Evolutionary conservation across 1,140 invertebrate genomes (phyloP), one percentile per base, ranked within the genome.

Genomic region (Polypedilum pembai): DNA sequence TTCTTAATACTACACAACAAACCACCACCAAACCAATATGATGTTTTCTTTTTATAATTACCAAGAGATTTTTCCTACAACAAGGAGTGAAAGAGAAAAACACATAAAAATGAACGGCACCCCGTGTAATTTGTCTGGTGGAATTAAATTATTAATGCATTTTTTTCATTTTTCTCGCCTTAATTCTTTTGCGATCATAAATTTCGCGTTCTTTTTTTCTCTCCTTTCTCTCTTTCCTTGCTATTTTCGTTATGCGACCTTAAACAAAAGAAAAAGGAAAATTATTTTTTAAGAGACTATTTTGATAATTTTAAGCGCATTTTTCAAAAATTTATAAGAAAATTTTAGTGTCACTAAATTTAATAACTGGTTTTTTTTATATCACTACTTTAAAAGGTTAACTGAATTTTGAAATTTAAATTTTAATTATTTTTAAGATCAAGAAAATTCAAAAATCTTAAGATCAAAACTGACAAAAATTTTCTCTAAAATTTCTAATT

Each of bases 61-160:
- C 65, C 65, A 69, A 69, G 65, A 69, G 65, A 69, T 18, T 69
- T 69, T 69, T 21, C 45, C n/a, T 56, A 15, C 10, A 15, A 18
- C 12, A 69, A 69, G 7, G 12, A 18, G 65, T n/a, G n/a, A n/a
- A n/a, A 69, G 17, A 56, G n/a, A 56, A 56, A n/a, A 56, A n/a
- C 45, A 56, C 45, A 56, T 56, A 56, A 56, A 56, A 56, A 33
- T 33, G 45, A 56, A 56, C 24, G 24, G 45, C 45, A 56, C 45
- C 45, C 20, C 65, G 65, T 69, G 65, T 69, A 69, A 69, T 69
- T 69, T 69, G 65, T 69, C 65, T 69, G 20, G 20, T 20, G 10
- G 65, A 69, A 69, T 69, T 69, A 69, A 69, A 69, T 69, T 69
- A 69, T 69, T 69, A 69, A 69, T 69, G 65, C 65, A 69, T 69